Evolutionary conservation across 2,797 vertebrate genomes (phyloP).

Genomic region (Poeciliopsis turneri): DNA sequence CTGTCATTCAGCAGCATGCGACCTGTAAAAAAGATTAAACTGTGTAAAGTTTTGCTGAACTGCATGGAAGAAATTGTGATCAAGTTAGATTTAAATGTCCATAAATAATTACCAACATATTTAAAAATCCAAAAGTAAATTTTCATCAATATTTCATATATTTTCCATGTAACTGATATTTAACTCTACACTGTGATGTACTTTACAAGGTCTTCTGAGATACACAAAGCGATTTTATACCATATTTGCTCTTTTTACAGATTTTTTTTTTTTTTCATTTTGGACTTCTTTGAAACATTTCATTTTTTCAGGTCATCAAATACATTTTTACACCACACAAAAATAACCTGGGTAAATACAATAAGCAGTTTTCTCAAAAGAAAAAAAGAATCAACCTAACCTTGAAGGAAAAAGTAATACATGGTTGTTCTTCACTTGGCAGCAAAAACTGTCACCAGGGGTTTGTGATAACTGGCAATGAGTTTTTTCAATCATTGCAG

Average conservation of each 20-base stretch:
- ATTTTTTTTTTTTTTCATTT: neutral
- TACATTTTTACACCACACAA: neutral
- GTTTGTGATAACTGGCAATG: neutral
- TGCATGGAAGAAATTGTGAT: neutral
- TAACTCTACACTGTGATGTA: neutral
- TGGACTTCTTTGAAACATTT: neutral
- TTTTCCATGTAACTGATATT: neutral
- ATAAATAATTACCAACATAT: neutral
- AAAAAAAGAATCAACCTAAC: neutral
- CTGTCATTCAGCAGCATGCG: constrained; percentile 96
- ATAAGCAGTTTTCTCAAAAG: neutral
- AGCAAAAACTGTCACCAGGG: neutral
- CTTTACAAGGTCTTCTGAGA: neutral
- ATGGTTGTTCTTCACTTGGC: neutral
- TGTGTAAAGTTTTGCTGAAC: neutral
- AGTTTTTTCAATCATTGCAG: neutral
- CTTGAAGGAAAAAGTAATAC: neutral
- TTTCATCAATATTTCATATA: neutral
- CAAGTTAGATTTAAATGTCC: neutral
- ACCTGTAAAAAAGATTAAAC: constrained; percentile 69
- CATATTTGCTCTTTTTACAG: neutral
- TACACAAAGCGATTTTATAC: neutral
- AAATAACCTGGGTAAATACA: neutral
- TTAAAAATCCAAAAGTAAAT: neutral
- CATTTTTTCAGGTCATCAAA: neutral